Evolutionary conservation across 2,797 vertebrate species (phyloP).

Genomic region (Simalia tracyae): DNA sequence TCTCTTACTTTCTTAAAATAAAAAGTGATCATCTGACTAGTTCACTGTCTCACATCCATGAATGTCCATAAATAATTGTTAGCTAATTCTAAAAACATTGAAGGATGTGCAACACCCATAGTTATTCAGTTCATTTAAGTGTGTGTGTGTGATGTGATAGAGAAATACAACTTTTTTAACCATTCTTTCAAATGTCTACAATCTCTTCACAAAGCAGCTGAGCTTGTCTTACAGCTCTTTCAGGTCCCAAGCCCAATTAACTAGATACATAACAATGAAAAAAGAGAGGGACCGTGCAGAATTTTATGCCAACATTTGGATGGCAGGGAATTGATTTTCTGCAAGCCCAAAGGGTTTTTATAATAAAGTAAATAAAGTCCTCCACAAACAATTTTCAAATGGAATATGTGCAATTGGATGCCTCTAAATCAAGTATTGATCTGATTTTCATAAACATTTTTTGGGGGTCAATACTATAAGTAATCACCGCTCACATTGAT

Average conservation of each 20-base stretch:
- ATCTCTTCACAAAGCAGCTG: constrained; percentile 24
- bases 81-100: neutral
- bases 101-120: neutral
- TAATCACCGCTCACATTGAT: constrained; percentile 53
- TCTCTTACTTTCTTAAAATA: neutral
- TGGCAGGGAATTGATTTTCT: constrained; percentile 68
- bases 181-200: constrained; percentile 47
- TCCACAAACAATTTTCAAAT: constrained; percentile 61
- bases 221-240: constrained; percentile 41
- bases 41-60: neutral
- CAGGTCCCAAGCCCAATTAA: constrained; percentile 52
- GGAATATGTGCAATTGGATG: constrained; percentile 61
- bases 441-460: constrained; percentile 58
- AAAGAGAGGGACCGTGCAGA: constrained; percentile 60
- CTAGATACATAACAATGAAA: constrained; percentile 46
- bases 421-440: constrained; percentile 58
- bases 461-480: constrained; percentile 48
- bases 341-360: constrained; percentile 53
- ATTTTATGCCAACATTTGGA: constrained; percentile 59
- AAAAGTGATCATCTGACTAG: neutral
- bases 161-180: constrained; percentile 1
- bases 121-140: neutral
- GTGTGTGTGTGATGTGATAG: neutral
- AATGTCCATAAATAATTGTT: neutral
- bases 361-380: constrained; percentile 60